These are phyloP conservation scores for Actinernus sp. DNA, from an alignment of 92 coral and sea anemone species.

Conservation along the genomic window DNA sequence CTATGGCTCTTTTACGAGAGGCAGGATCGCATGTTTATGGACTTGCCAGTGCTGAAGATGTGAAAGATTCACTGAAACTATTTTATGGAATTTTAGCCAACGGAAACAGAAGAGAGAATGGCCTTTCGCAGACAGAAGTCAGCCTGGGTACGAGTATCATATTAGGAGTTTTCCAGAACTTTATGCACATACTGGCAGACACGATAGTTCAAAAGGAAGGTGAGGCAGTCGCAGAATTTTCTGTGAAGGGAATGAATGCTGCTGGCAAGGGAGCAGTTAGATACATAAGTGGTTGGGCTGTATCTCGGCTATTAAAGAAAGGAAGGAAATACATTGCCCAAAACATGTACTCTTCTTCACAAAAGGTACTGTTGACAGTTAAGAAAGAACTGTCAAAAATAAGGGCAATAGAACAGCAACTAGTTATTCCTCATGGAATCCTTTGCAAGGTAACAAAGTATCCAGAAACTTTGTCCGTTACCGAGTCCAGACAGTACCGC, in stretches of 20 bases:
- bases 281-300: background rate
- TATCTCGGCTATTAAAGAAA: too few species aligned
- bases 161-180: too few species aligned
- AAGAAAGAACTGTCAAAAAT: constrained; percentile 3
- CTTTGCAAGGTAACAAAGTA: background rate
- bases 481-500: constrained; percentile 24
- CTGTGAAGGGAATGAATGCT: background rate
- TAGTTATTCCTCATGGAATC: constrained; percentile 19
- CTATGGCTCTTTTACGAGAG: too few species aligned
- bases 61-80: too few species aligned
- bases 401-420: background rate
- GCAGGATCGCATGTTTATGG: too few species aligned
- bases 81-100: too few species aligned
- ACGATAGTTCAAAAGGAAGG: too few species aligned
- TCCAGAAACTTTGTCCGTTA: constrained; percentile 21
- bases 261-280: background rate
- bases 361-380: background rate
- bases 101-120: too few species aligned
- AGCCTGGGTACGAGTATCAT: too few species aligned
- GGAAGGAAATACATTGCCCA: background rate
- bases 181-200: too few species aligned
- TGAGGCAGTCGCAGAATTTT: background rate
- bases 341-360: background rate
- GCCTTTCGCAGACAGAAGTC: too few species aligned
- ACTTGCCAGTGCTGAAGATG: too few species aligned